Conservation (phyloP, 92 coral and sea anemone species). For the Blastomussa wellsi region DNA sequence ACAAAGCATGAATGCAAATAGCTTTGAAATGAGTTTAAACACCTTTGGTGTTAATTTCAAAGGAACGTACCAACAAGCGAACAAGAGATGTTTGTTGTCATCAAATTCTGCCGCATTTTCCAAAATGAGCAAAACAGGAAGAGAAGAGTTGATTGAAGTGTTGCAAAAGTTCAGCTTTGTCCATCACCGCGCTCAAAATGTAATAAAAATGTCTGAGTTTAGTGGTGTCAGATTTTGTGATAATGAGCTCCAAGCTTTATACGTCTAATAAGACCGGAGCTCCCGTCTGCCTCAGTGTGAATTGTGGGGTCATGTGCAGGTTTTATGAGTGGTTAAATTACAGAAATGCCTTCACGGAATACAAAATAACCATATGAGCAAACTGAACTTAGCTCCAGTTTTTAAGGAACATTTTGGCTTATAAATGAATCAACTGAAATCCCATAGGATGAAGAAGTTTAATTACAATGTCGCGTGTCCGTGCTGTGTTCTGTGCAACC, state of each 20-base stretch:
- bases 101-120: not conserved
- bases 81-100: not conserved
- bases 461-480: conserved; percentile 9
- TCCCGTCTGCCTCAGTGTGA: not conserved
- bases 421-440: not conserved
- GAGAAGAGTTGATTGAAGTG: conserved; percentile 20
- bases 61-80: not conserved
- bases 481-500: not conserved
- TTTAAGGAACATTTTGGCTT: not conserved
- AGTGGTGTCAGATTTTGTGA: not conserved
- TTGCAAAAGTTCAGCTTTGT: not conserved
- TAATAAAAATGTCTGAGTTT: not conserved
- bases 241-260: not conserved
- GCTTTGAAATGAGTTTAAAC: not conserved
- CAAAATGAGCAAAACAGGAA: not conserved
- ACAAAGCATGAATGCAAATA: not conserved
- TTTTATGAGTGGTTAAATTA: not conserved
- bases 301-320: not conserved
- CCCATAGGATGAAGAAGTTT: not conserved
- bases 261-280: conserved; percentile 9
- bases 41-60: conserved; percentile 24
- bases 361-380: not conserved
- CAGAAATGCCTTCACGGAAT: conserved; percentile 18
- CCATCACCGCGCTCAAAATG: conserved; percentile 6
- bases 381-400: not conserved